Conservation (phyloP, 2,888 invertebrate species). For the Drosophila antonietae region DNA sequence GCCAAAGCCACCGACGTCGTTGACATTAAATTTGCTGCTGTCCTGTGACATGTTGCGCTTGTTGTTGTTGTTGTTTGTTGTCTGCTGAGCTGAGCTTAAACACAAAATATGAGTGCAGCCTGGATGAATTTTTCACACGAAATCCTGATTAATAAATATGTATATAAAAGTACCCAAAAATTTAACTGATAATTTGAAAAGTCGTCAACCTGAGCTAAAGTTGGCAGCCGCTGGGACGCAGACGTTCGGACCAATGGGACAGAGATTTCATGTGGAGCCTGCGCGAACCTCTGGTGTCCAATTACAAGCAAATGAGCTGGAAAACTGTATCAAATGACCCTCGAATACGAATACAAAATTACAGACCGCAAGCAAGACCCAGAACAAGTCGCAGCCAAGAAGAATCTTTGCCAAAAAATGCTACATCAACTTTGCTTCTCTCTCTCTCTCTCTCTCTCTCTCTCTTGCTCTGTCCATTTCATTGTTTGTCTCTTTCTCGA, state of each 20-base stretch:
- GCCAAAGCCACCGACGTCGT: conserved; percentile 80
- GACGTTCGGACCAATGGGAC: conserved; percentile 23
- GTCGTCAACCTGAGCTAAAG: conserved; percentile 76
- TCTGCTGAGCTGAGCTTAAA: conserved; percentile 68
- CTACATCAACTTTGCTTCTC: conserved; percentile 6
- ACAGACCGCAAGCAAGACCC: conserved; percentile 54
- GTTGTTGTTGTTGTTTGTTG: conserved; percentile 44
- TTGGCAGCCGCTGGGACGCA: conserved; percentile 38
- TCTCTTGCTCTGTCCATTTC: not conserved
- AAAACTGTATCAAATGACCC: conserved; percentile 85
- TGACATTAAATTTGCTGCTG: conserved; percentile 70
- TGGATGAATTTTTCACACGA: conserved; percentile 82
- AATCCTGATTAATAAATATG: conserved; percentile 77
- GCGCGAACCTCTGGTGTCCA: conserved; percentile 82
- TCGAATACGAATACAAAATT: conserved; percentile 78
- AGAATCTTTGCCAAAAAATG: conserved; percentile 60
- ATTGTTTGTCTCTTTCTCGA: conserved; percentile 1
- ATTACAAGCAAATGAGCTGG: conserved; percentile 85
- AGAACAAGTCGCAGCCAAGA: conserved; percentile 35
- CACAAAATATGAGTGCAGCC: conserved; percentile 61
- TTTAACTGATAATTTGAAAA: conserved; percentile 76
- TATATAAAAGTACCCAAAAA: conserved; percentile 73
- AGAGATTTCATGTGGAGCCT: conserved; percentile 64
- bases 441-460: not conserved
- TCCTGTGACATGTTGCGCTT: conserved; percentile 39